Evolutionary conservation across 2,888 invertebrate genomes (phyloP), one percentile per base, ranked within the genome.

Genomic region (Drosophila basisetae): DNA sequence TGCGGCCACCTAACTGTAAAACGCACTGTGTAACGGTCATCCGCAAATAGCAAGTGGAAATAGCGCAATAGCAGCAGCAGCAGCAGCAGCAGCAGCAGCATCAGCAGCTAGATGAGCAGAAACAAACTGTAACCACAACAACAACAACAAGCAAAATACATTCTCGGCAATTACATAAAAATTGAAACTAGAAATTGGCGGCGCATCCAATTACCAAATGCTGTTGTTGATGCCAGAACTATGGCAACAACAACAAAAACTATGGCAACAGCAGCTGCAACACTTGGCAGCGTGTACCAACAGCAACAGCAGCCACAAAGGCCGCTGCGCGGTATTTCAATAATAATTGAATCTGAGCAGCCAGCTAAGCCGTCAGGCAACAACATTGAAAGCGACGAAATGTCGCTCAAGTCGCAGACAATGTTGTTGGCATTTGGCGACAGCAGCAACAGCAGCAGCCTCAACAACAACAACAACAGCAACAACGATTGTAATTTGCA

Each of bases 281-380:
- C 73, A 80, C 47, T 47, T 47, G 47, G 7, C 22, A 47, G 47
- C 22, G 22, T 47, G 52, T 55, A 73, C 18, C 63, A 55, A 35
- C 73, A 81, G 53, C 69, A 66, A 52, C 62, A 73, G 11, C 65
- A 82, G 25, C 67, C 66, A 52, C 84, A 78, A 72, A 82, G 71
- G 83, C 89, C 89, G 64, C 67, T 84, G 74, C 82, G 84, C 84
- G 84, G 89, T 76, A 86, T 84, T 84, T 87, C 90, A 64, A 89
- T 85, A 87, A 84, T 85, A 82, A 85, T 89, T 77, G 82, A 84
- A 87, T 73, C 89, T 68, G 83, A 80, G 64, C 64, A 58, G 39
- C 30, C 61, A 76, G 39, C 64, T 16, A 60, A 77, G 62, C 53
- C 78, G 62, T 50, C 55, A 63, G 62, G 28, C 73, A 78, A 33